phyloP scores from a whole-genome alignment of 2,113 vertebrate species.

The Mungos mungo region DNA sequence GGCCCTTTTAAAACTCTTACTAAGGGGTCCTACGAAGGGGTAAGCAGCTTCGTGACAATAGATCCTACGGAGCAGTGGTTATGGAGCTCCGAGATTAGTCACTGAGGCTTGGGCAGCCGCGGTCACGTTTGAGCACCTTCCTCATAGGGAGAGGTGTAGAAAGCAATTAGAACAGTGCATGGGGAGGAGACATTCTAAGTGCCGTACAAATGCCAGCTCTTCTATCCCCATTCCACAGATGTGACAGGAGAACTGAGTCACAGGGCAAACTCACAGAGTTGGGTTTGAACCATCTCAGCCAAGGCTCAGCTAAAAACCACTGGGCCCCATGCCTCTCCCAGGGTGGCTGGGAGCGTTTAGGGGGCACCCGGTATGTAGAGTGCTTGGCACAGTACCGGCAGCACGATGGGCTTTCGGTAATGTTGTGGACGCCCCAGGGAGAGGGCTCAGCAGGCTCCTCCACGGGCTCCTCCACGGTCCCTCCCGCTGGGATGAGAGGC shows the following conservation, averaged over 20 bases:
- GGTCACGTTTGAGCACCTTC: background rate
- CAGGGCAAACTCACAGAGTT: background rate
- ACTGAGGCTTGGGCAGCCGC: background rate
- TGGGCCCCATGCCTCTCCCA: background rate
- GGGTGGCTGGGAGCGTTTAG: background rate
- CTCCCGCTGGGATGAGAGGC: background rate
- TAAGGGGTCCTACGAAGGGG: no score
- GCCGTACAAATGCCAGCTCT: background rate
- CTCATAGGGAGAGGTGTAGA: background rate
- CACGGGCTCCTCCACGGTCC: background rate
- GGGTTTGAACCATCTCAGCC: background rate
- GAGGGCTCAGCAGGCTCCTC: background rate
- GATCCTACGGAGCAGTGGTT: background rate
- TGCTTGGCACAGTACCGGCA: background rate
- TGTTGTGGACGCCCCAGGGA: background rate
- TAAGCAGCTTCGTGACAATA: background rate
- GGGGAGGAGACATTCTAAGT: background rate
- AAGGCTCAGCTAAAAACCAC: background rate
- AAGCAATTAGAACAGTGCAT: background rate
- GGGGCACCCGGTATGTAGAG: background rate
- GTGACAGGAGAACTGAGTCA: conserved; percentile 1
- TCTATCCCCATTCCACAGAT: background rate
- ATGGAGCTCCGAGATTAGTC: no score
- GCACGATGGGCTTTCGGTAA: background rate
- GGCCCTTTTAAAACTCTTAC: background rate